phyloP scores from a whole-genome alignment of 2,113 vertebrate genomes.

The Egretta garzetta region DNA sequence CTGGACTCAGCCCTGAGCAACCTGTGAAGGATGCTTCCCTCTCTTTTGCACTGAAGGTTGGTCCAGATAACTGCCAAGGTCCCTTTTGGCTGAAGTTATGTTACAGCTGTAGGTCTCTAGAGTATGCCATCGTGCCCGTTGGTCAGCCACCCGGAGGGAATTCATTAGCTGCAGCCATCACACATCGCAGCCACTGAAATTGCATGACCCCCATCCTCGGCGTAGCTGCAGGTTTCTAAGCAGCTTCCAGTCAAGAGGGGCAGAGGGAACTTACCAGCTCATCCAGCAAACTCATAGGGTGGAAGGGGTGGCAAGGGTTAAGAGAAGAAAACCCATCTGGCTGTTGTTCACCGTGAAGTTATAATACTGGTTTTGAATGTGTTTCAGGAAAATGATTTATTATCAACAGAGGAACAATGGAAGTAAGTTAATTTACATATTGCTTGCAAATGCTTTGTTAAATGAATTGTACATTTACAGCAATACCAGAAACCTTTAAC shows the following conservation, averaged over 20 bases:
- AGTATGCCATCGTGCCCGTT: fast-evolving
- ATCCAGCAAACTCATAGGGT: background rate
- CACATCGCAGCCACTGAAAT: background rate
- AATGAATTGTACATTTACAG: background rate
- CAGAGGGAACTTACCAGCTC: background rate
- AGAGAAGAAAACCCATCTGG: background rate
- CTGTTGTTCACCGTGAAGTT: background rate
- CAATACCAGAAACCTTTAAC: background rate
- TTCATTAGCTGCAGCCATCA: background rate
- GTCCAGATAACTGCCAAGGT: background rate
- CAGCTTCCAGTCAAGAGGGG: background rate
- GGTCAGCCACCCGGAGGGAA: background rate
- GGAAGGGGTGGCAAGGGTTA: background rate
- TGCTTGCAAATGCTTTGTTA: background rate
- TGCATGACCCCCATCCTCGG: fast-evolving
- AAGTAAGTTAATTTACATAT: background rate
- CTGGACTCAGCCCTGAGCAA: background rate
- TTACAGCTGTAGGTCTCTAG: background rate
- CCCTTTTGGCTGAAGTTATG: background rate
- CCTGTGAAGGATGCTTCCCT: background rate
- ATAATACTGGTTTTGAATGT: background rate
- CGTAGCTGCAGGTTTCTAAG: background rate
- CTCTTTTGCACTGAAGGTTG: background rate
- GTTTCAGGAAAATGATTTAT: slow-evolving; percentile 13
- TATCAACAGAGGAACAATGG: background rate